Conservation (phyloP, 2,888 invertebrate species). For the Halictus ligatus region DNA sequence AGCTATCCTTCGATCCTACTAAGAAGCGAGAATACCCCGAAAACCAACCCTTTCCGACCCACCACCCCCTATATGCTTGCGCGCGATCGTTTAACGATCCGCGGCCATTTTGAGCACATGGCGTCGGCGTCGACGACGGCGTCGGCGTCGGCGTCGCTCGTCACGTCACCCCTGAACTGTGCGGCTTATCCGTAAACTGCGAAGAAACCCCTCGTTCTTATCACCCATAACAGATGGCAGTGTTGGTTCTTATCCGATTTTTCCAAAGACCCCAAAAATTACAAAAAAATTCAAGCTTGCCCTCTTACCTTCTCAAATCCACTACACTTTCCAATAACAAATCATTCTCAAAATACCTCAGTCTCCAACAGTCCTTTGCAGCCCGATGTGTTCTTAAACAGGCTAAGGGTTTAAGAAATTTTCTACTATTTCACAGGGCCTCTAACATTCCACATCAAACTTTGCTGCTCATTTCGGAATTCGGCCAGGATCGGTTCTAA, state of each 20-base stretch:
- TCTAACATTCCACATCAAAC: not conserved
- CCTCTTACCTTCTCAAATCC: not conserved
- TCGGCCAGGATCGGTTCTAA: not conserved
- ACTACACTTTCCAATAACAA: not conserved
- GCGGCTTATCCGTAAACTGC: conserved; percentile 81
- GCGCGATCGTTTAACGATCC: conserved; percentile 79
- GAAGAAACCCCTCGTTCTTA: conserved; percentile 77
- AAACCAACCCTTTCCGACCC: conserved; percentile 65
- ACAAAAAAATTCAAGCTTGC: not conserved
- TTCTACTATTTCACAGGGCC: not conserved
- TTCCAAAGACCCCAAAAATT: conserved; percentile 15
- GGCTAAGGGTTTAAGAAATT: not conserved
- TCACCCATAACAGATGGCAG: conserved; percentile 80
- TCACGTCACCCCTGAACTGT: conserved; percentile 74
- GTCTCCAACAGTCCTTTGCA: not conserved
- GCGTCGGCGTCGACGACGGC: conserved; percentile 78
- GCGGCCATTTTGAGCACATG: conserved; percentile 77
- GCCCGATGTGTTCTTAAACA: not conserved
- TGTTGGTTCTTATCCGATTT: conserved; percentile 72
- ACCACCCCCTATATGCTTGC: conserved; percentile 72
- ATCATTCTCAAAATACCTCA: not conserved
- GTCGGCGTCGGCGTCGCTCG: conserved; percentile 71
- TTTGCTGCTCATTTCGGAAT: not conserved
- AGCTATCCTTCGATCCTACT: conserved; percentile 69
- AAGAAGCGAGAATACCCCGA: conserved; percentile 61